Base-by-base conservation (phyloP, 2,888 invertebrate genomes). In the Rhogogaster chlorosoma region DNA sequence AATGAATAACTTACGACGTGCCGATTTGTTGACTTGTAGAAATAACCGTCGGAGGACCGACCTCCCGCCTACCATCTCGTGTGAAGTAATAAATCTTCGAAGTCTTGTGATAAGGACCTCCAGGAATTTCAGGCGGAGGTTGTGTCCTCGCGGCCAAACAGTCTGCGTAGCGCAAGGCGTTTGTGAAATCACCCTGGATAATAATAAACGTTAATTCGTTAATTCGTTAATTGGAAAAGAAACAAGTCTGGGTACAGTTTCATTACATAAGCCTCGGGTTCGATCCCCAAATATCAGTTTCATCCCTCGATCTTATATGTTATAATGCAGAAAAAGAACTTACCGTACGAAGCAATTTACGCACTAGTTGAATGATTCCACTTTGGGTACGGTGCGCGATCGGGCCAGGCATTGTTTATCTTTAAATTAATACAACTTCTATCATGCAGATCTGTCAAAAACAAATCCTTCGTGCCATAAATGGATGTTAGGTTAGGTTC, bases 41-140 rank as follows among this genome's bases (percentile, higher is more conserved):
- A 42, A 97, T 90, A 75, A 95, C 93, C 64, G 94, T 84, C 0
- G 98, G 97, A 2, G 97, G 97, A 15, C 93, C 88, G 4, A 97
- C 97, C 92, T 97, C 96, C 84, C 98, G 95, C 80, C 99, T 95
- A 0, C 95, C 98, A 94, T 99, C 99, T 85, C 99, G 95, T 0
- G 94, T 93, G 91, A 94, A 97, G 91, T 99, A 99, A 93, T 98
- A 98, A 93, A 99, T 98, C 75, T 95, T 96, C 18, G 96, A 95
- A 86, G 97, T 94, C 90, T 96, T 95, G 93, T 98, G 97, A 45
- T 96, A 94, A 1, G 97, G 96, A 12, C 98, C 99, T 86, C 96
- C 97, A 29, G 98, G 99, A 82, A 98, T 93, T 84, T 95, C 93
- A 73, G 98, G 99, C 22, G 94, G 96, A 36, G 98, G 98, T 91